Evolutionary conservation across 2,797 vertebrate genomes (phyloP).

Genomic region (Syndactyla subalaris): DNA sequence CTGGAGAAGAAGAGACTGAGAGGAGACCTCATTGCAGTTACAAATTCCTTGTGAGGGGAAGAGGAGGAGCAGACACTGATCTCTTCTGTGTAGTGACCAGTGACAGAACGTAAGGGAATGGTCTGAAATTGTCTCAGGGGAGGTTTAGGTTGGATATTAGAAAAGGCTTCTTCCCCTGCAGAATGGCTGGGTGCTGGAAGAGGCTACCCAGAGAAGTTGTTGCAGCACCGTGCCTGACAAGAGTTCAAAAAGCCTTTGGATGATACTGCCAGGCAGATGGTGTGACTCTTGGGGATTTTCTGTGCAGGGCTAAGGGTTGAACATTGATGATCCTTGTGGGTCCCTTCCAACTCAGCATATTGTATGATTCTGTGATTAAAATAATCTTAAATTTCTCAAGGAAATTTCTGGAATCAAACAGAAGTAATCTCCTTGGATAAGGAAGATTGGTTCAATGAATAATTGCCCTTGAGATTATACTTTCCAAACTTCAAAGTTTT

Average conservation of each 20-base stretch:
- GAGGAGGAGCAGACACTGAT: background rate
- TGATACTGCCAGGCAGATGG: background rate
- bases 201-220: background rate
- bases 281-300: background rate
- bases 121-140: background rate
- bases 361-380: background rate
- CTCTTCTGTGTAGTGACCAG: background rate
- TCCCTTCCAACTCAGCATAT: background rate
- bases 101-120: background rate
- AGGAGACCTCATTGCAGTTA: background rate
- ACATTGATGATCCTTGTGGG: background rate
- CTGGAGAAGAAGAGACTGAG: background rate
- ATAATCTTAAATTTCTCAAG: background rate
- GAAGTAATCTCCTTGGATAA: conserved; percentile 24
- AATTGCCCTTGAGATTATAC: conserved; percentile 38
- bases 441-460: conserved; percentile 7
- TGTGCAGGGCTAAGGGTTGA: background rate
- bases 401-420: conserved; percentile 29
- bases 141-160: background rate
- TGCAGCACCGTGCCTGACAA: background rate
- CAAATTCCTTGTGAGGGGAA: background rate
- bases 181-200: background rate
- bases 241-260: background rate
- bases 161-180: background rate
- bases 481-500: conserved; percentile 56